These are phyloP conservation scores for Galleria mellonella DNA, from an alignment of 1,140 invertebrate species.

Conservation along the genomic window DNA sequence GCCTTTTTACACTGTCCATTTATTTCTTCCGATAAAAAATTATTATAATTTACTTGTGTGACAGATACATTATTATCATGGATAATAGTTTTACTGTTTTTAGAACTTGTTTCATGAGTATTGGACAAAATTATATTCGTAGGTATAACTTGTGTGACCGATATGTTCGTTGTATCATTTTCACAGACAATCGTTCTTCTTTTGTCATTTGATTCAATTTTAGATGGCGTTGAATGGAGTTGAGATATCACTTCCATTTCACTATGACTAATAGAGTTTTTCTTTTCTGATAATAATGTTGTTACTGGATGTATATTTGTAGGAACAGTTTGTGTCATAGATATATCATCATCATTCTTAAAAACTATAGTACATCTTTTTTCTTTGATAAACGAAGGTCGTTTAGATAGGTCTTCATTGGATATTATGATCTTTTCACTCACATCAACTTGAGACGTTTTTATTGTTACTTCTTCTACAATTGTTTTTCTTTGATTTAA, in stretches of 20 bases:
- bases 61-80: constrained; percentile 20
- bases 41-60: constrained; percentile 15
- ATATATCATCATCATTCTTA: constrained; percentile 9
- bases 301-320: background rate
- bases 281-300: too few relatives aligned
- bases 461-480: constrained; percentile 6
- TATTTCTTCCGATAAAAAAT: constrained; percentile 5
- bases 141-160: constrained; percentile 9
- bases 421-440: too few relatives aligned
- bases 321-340: background rate
- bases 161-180: constrained; percentile 10
- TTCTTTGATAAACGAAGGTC: background rate
- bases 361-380: constrained; percentile 5
- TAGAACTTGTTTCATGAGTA: background rate
- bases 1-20: too few relatives aligned
- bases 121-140: constrained; percentile 1
- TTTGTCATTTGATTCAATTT: background rate
- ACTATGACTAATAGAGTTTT: too few relatives aligned
- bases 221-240: background rate
- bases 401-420: too few relatives aligned
- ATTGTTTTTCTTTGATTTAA: background rate
- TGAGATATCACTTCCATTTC: too few relatives aligned
- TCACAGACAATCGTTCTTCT: constrained; percentile 9
- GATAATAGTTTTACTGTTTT: constrained; percentile 17
- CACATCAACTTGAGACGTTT: constrained; percentile 8